phyloP scores from a whole-genome alignment of 2,888 invertebrate species.

The Mythimna impura region DNA sequence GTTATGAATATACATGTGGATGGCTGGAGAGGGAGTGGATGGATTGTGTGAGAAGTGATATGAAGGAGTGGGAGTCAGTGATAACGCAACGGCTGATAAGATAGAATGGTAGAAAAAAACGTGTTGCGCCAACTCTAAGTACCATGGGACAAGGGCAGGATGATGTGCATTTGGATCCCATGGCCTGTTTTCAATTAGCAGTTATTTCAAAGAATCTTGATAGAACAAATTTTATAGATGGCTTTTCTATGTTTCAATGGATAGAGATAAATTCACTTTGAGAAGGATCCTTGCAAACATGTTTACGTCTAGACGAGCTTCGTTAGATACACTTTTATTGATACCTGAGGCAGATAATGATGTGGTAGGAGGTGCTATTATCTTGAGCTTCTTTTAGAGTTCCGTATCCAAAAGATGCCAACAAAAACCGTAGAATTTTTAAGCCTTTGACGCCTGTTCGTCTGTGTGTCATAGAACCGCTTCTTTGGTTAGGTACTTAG shows the following conservation, averaged over 20 bases:
- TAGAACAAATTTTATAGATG: background rate
- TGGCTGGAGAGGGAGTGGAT: too few species aligned
- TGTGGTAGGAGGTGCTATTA: conserved; percentile 7
- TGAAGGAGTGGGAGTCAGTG: too few species aligned
- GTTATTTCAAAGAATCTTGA: background rate
- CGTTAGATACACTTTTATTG: conserved; percentile 65
- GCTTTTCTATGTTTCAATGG: conserved; percentile 4
- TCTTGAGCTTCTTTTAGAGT: conserved; percentile 7
- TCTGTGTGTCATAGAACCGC: too few species aligned
- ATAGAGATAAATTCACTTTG: background rate
- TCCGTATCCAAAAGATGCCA: background rate
- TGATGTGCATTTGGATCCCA: too few species aligned
- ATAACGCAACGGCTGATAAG: too few species aligned
- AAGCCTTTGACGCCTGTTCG: too few species aligned
- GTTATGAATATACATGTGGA: too few species aligned
- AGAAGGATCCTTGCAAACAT: conserved; percentile 67
- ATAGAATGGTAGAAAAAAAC: too few species aligned
- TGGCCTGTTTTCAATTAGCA: background rate
- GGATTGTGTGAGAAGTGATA: too few species aligned
- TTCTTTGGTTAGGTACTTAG: background rate
- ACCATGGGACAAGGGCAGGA: too few species aligned
- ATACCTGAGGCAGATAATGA: conserved; percentile 44
- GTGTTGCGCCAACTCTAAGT: too few species aligned
- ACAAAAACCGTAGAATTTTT: background rate
- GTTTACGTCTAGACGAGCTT: conserved; percentile 67